phyloP scores from a whole-genome alignment of 2,888 invertebrate genomes.

The Lasius platythorax region DNA sequence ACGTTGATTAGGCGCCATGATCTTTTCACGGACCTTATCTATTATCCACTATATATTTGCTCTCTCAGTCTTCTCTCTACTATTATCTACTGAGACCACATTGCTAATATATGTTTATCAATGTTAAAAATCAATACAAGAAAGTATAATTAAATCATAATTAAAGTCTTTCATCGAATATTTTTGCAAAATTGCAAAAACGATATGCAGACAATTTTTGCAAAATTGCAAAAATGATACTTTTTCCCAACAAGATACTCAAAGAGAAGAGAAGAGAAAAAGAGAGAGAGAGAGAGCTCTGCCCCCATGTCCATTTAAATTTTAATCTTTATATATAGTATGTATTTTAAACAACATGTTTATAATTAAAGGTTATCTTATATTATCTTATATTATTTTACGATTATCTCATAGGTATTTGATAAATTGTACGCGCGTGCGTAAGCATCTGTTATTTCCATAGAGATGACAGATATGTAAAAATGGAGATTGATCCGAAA shows the following conservation, averaged over 20 bases:
- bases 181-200: background rate
- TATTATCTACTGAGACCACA: background rate
- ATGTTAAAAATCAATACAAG: constrained; percentile 23
- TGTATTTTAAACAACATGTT: background rate
- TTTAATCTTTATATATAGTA: background rate
- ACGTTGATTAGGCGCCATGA: constrained; percentile 84
- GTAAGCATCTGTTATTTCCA: constrained; percentile 51
- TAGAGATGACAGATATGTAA: constrained; percentile 68
- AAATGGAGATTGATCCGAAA: constrained; percentile 82
- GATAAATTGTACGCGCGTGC: background rate
- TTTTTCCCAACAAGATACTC: background rate
- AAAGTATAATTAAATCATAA: background rate
- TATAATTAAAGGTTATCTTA: background rate
- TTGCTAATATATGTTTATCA: constrained; percentile 15
- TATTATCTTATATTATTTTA: background rate
- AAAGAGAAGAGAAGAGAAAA: background rate
- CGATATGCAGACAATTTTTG: too few relatives aligned
- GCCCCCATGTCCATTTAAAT: background rate
- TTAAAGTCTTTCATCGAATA: constrained; percentile 1
- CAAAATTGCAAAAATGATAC: background rate
- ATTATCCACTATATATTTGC: background rate
- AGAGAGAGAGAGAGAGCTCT: background rate
- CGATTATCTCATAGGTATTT: background rate
- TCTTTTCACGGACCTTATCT: constrained; percentile 30
- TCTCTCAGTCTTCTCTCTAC: background rate